These are phyloP conservation scores for Ariolimax columbianus DNA, from an alignment of 2,888 invertebrate species.

Conservation along the genomic window DNA sequence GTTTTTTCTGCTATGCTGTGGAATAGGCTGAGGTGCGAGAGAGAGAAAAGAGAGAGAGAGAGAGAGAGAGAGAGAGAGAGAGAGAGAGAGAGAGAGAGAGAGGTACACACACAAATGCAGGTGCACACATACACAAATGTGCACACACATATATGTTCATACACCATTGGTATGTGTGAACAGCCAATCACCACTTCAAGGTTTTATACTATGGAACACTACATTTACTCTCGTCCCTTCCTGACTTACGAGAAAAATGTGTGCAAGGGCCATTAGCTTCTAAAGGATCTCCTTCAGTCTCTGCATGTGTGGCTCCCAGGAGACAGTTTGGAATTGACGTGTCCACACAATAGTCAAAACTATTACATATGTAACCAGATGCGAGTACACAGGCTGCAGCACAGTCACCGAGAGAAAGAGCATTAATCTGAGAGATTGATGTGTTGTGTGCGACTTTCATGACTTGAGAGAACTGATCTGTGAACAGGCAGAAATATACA, in stretches of 20 bases:
- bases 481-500: neutral
- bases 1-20: no score
- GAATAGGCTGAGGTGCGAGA: no score
- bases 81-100: no score
- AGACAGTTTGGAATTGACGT: constrained; percentile 57
- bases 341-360: constrained; percentile 65
- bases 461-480: constrained; percentile 13
- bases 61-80: no score
- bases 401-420: constrained; percentile 57
- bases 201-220: no score
- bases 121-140: no score
- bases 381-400: constrained; percentile 61
- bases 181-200: no score
- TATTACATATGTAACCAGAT: constrained; percentile 60
- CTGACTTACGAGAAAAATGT: constrained; percentile 81
- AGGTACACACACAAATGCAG: no score
- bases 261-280: constrained; percentile 47
- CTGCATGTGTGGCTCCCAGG: constrained; percentile 80
- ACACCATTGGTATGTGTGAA: no score
- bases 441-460: constrained; percentile 54
- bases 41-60: no score
- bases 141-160: no score
- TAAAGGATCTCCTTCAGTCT: constrained; percentile 67
- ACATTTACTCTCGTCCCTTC: neutral
- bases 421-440: constrained; percentile 54